A percentile compares a stretch with the other conserved stretches of the same genome.
These are phyloP conservation scores for Salvelinus namaycush DNA, from an alignment of 2,113 vertebrate species.

Conservation along the genomic window DNA sequence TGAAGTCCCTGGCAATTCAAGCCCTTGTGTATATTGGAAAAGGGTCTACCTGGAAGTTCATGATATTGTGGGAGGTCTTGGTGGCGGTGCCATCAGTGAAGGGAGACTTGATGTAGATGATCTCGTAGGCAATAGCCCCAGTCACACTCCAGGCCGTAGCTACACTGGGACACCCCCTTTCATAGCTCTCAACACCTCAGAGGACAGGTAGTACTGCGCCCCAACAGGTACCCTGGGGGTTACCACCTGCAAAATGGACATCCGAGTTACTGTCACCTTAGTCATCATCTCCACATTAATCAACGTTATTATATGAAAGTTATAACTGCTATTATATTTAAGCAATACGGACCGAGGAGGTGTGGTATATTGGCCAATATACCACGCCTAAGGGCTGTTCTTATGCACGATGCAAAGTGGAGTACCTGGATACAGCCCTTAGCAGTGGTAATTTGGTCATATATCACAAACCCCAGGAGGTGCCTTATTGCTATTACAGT, in stretches of 20 bases:
- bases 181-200: slow-evolving; percentile 80
- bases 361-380: too few species aligned
- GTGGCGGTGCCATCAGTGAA: slow-evolving; percentile 86
- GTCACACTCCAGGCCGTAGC: slow-evolving; percentile 85
- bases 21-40: neutral
- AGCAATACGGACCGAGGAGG: too few species aligned
- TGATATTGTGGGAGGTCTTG: slow-evolving; percentile 91
- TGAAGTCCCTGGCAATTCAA: too few species aligned
- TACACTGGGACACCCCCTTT: slow-evolving; percentile 18
- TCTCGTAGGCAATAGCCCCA: slow-evolving; percentile 94
- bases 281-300: neutral
- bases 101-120: slow-evolving; percentile 87
- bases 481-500: too few species aligned
- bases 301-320: neutral
- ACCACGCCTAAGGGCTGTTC: too few species aligned
- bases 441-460: too few species aligned
- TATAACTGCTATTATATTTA: too few species aligned
- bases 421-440: too few species aligned
- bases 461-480: too few species aligned
- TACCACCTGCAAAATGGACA: slow-evolving; percentile 65
- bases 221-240: slow-evolving; percentile 80
- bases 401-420: too few species aligned
- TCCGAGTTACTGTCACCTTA: neutral
- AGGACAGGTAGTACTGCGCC: slow-evolving; percentile 91
- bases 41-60: slow-evolving; percentile 87